Evolutionary conservation across 2,797 vertebrate genomes (phyloP), one percentile per base, ranked within the genome.

Genomic region (Staurois parvus): DNA sequence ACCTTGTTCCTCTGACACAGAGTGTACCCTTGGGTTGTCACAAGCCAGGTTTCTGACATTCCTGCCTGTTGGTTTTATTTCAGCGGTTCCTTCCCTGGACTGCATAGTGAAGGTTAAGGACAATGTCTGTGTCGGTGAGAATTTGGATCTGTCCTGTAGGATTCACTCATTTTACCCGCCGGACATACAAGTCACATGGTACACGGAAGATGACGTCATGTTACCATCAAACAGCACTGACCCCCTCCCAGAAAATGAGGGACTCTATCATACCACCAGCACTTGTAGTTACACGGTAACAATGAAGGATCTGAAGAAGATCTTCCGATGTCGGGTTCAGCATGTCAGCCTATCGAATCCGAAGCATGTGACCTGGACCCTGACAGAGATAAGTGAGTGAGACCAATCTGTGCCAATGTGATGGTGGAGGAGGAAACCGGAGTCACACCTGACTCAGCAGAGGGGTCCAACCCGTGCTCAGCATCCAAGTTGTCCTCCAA

Each of bases 241-340:
- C 0, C 2, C 13, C n/a, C 28, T 72, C 5, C 1, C 2, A 17
- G 84, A 73, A 12, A 17, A 24, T 0, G 17, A 59, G 6, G 37
- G 28, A 2, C 42, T 84, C 13, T 76, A 28, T 34, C 21, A 66
- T 3, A 26, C 73, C 19, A 72, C 80, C 66, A 84, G 75, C 30
- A 4, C 6, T 19, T 3, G 79, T 10, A 67, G 9, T n/a, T 56
- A 48, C 66, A 21, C n/a, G 37, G 76, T 66, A 11, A 79, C 32
- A 26, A 7, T 67, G 12, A 42, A 32, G 19, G 76, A 86, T 34
- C 11, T 48, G 26, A 4, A 15, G 48, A 80, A 48, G 37, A 79
- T 28, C 3, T 80, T 83, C 9, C 70, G 6, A 1, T 88, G 87
- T 79, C 64, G 45, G n/a, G 81, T 88, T 17, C 15, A 24, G 24